Percentiles rank a stretch among this genome's conserved stretches.
Conservation (phyloP, 2,113 vertebrate species). For the Nestor notabilis region DNA sequence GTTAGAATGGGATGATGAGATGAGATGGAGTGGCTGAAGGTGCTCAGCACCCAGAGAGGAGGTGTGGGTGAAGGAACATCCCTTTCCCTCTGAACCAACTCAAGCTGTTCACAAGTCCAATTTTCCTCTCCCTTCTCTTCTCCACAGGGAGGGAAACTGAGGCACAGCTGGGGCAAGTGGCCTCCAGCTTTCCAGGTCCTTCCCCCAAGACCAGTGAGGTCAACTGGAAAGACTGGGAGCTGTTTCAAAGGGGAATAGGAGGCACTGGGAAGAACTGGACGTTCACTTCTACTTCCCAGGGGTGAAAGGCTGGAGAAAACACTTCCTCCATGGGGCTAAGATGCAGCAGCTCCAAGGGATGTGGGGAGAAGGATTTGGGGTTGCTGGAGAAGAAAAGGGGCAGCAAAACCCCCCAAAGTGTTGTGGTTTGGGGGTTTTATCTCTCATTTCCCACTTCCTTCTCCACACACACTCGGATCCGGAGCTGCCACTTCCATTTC, state of each 20-base stretch:
- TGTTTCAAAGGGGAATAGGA: background rate
- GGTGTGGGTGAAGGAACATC: background rate
- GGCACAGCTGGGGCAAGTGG: fast-evolving
- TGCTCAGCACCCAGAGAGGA: background rate
- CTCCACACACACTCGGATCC: fast-evolving
- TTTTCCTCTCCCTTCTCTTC: background rate
- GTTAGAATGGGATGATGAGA: background rate
- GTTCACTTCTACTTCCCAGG: background rate
- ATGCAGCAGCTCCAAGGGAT: fast-evolving
- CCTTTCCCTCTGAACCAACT: background rate
- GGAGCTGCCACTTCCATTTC: background rate
- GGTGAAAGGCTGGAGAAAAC: fast-evolving
- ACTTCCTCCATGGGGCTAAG: background rate
- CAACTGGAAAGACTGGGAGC: background rate
- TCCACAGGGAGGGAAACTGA: background rate
- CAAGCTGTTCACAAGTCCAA: background rate
- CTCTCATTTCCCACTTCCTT: background rate
- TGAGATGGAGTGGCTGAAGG: background rate
- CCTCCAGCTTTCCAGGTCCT: background rate
- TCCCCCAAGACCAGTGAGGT: no score
- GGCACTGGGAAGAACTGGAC: background rate
- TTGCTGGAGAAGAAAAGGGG: background rate
- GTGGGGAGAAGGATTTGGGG: background rate
- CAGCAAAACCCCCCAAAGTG: fast-evolving
- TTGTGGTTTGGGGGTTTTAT: background rate